Evolutionary conservation across 2,797 vertebrate genomes (phyloP), one percentile per base, ranked within the genome.

Genomic region (Chaunax sp.): DNA sequence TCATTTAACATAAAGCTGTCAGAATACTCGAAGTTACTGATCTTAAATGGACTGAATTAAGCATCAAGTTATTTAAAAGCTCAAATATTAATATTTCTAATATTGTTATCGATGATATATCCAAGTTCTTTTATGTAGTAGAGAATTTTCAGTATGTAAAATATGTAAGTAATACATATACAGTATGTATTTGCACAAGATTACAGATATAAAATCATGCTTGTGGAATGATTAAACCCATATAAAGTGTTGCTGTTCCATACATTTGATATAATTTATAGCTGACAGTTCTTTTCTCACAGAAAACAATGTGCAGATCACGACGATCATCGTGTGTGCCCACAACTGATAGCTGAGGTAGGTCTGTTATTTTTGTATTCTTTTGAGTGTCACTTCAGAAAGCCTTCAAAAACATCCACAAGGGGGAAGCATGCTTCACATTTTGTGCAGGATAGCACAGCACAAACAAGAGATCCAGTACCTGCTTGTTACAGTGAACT

Each of bases 291-390:
- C 16, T 58, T 66, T 6, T 58, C 68, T 72, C 15, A 68, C 82
- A 93, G 91, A 94, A 94, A 83, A 92, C 89, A 61, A 93, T 94
- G 90, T 91, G 87, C 81, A 83, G 77, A 75, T 92, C 94, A 43
- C 92, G 94, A 4, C 74, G 93, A 74, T 89, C 92, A 63, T 92
- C 89, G 0, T 91, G 92, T 51, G 89, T 93, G 70, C 91, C 93
- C 55, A 65, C 76, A 2, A 65, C 30, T 11, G 89, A 92, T 69
- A 92, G 92, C 74, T 97, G 93, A 95, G 95, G 97, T 97, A 84
- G 77, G 93, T 95, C 54, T 62, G 5, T 55, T 18, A 23, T 14
- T 16, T 14, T 41, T 5, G 0, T 15, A 28, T 3, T 40, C 14
- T n/a, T 20, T n/a, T 23, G 14, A 40, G 38, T 40, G 38, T 16